Percentiles rank a stretch among this genome's conserved stretches.
Evolutionary conservation across 2,113 vertebrate species (phyloP).

Genomic region (Rousettus leschenaultii): DNA sequence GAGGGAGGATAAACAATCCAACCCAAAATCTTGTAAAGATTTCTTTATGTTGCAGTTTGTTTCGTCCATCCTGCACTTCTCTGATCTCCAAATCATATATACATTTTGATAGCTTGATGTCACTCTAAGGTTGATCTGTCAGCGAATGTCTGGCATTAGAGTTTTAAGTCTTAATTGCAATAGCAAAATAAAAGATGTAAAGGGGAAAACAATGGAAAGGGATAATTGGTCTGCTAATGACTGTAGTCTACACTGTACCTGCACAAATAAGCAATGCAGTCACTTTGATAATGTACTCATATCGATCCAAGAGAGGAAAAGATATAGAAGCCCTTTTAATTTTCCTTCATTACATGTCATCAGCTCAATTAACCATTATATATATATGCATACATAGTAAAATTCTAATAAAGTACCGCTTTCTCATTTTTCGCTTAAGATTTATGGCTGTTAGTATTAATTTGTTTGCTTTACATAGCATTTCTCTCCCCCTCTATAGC

Average conservation of each 20-base stretch:
- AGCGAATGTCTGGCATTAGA: constrained; percentile 1
- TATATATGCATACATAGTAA: constrained; percentile 69
- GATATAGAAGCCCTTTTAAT: constrained; percentile 75
- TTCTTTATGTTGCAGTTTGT: background rate
- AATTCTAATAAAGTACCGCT: constrained; percentile 82
- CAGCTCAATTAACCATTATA: constrained; percentile 84
- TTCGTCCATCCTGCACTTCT: background rate
- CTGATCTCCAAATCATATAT: background rate
- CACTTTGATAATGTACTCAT: constrained; percentile 67
- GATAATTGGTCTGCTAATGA: constrained; percentile 62
- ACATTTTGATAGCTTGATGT: background rate
- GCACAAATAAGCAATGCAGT: constrained; percentile 67
- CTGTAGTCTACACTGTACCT: constrained; percentile 53
- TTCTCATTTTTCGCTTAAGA: constrained; percentile 84
- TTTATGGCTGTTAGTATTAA: constrained; percentile 84
- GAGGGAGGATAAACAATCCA: background rate
- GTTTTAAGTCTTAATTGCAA: constrained; percentile 68
- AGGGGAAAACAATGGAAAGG: constrained; percentile 27
- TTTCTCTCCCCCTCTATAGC: constrained; percentile 83
- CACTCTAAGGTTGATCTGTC: background rate
- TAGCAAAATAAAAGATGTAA: constrained; percentile 29
- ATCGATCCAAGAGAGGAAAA: constrained; percentile 62
- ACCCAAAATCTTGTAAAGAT: background rate
- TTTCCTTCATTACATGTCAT: constrained; percentile 85
- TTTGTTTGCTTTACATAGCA: constrained; percentile 84